Evolutionary conservation across 2,113 vertebrate species (phyloP).

Genomic region (Siniperca chuatsi): DNA sequence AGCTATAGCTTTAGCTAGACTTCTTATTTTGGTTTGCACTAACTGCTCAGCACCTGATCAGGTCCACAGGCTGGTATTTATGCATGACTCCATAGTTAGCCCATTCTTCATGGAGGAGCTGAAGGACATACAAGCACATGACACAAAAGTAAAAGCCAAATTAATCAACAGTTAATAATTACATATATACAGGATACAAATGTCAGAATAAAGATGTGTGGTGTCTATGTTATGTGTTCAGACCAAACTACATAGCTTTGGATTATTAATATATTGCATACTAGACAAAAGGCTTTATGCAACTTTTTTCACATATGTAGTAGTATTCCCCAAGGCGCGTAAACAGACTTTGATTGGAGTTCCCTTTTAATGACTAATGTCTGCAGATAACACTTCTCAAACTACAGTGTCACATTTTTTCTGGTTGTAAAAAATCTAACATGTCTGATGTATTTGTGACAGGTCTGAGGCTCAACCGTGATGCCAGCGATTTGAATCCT

Average conservation of each 20-base stretch:
- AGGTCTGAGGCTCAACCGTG: not conserved
- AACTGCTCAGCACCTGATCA: constrained; percentile 89
- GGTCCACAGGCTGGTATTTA: constrained; percentile 96
- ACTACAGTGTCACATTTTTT: not conserved
- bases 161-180: not conserved
- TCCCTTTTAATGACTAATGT: not conserved
- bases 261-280: not conserved
- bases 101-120: constrained; percentile 97
- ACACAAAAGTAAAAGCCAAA: not conserved
- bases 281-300: not conserved
- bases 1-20: not conserved
- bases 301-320: not conserved
- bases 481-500: not conserved
- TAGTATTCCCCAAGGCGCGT: not conserved
- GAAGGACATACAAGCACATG: constrained; percentile 47
- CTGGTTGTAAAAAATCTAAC: not conserved
- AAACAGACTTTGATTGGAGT: not conserved
- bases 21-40: not conserved
- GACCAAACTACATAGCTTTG: not conserved
- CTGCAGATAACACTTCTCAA: not conserved
- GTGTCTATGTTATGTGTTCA: not conserved
- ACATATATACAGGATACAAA: not conserved
- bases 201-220: not conserved
- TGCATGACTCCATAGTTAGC: constrained; percentile 96
- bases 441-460: not conserved